phyloP scores from a whole-genome alignment of 2,888 invertebrate species.

The Amphipyra tragopoginis region DNA sequence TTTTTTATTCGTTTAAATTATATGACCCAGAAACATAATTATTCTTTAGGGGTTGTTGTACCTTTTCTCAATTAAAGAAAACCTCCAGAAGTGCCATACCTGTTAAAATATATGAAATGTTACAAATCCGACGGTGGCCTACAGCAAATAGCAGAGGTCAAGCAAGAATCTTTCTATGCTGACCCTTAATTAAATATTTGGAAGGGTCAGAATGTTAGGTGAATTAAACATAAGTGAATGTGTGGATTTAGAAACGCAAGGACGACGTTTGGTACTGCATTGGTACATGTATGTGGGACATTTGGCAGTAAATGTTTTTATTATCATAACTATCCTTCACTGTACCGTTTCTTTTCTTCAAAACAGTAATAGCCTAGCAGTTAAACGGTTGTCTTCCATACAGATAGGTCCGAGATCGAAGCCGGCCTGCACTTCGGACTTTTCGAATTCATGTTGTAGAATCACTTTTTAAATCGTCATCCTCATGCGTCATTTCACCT shows the following conservation, averaged over 20 bases:
- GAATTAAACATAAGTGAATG: slow-evolving; percentile 75
- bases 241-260: slow-evolving; percentile 41
- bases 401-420: no score
- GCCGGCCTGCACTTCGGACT: no score
- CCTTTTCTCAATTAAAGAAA: slow-evolving; percentile 27
- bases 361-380: no score
- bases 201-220: slow-evolving; percentile 74
- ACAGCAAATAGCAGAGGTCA: slow-evolving; percentile 55
- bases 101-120: slow-evolving; percentile 45
- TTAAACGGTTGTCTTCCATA: no score
- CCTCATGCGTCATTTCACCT: no score
- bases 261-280: slow-evolving; percentile 7
- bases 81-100: slow-evolving; percentile 12
- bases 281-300: background rate
- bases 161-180: slow-evolving; percentile 56
- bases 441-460: no score
- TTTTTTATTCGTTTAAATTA: background rate
- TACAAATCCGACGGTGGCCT: slow-evolving; percentile 53
- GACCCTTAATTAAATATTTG: slow-evolving; percentile 80
- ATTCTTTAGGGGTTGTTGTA: background rate
- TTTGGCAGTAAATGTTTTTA: background rate
- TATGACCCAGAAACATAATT: background rate
- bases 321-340: background rate
- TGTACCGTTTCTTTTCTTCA: no score
- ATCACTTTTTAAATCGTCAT: no score